A percentile compares a stretch with the other conserved stretches of the same genome.
phyloP scores from a whole-genome alignment of 1,140 invertebrate genomes.

The Manduca sexta region DNA sequence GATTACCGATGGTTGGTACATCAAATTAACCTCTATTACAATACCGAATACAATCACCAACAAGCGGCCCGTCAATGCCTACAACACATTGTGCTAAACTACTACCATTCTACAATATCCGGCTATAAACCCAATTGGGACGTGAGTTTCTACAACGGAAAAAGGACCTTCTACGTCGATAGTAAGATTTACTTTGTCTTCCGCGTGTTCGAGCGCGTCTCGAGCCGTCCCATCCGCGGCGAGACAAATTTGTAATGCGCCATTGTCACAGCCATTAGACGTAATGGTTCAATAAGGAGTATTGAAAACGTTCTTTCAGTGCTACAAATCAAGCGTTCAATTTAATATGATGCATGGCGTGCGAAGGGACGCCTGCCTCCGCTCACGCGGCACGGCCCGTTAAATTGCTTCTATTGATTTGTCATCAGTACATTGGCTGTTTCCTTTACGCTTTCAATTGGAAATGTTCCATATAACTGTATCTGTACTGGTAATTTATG shows the following conservation, averaged over 20 bases:
- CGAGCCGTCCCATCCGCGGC: conserved; percentile 27
- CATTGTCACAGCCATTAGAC: conserved; percentile 64
- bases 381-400: conserved; percentile 24
- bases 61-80: conserved; percentile 34
- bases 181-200: conserved; percentile 48
- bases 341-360: conserved; percentile 50
- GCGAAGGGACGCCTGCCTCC: conserved; percentile 55
- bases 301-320: conserved; percentile 65
- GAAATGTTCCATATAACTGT: conserved; percentile 3
- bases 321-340: conserved; percentile 60
- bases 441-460: conserved; percentile 41
- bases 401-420: conserved; percentile 57
- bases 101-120: conserved; percentile 67
- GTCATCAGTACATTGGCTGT: conserved; percentile 51
- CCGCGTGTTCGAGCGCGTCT: neutral
- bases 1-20: neutral
- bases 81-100: conserved; percentile 47
- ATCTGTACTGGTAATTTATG: too few relatives aligned
- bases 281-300: conserved; percentile 66
- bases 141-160: conserved; percentile 24
- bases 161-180: conserved; percentile 33
- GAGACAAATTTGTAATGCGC: conserved; percentile 66
- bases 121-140: conserved; percentile 61
- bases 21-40: conserved; percentile 35
- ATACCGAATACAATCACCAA: conserved; percentile 24